phyloP scores from a whole-genome alignment of 1,140 invertebrate species.

The Euschistus heros region DNA sequence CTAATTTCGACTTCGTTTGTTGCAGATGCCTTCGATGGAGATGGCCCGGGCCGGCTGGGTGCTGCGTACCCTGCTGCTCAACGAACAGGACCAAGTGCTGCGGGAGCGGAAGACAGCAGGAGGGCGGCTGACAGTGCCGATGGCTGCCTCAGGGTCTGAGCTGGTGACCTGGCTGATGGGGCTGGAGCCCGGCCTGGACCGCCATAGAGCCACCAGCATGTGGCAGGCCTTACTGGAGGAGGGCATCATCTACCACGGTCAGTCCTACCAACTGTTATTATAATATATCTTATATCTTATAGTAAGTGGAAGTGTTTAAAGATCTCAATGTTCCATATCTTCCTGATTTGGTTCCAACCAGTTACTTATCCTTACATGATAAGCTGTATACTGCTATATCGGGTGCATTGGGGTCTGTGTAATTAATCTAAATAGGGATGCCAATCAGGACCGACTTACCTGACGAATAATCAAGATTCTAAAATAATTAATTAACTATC shows the following conservation, averaged over 20 bases:
- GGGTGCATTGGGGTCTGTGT: too few relatives aligned
- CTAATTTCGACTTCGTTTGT: not conserved
- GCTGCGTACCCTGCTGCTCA: constrained; percentile 53
- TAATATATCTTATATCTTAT: too few relatives aligned
- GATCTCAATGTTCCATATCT: too few relatives aligned
- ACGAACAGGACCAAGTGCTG: constrained; percentile 46
- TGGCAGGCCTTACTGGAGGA: constrained; percentile 79
- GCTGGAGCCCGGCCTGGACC: constrained; percentile 42
- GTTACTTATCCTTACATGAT: too few relatives aligned
- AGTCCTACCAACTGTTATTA: too few relatives aligned
- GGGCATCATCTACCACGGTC: constrained; percentile 66
- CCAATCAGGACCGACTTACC: too few relatives aligned
- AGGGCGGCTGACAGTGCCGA: constrained; percentile 39
- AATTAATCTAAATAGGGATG: too few relatives aligned
- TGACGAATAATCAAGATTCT: too few relatives aligned
- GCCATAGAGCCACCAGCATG: constrained; percentile 65
- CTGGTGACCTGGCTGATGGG: constrained; percentile 68
- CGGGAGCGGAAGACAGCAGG: constrained; percentile 49
- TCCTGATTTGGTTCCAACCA: too few relatives aligned
- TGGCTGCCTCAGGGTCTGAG: constrained; percentile 52
- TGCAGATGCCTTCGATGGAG: constrained; percentile 48
- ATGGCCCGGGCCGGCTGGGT: constrained; percentile 57
- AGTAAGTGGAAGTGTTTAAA: not conserved
- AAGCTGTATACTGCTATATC: too few relatives aligned
- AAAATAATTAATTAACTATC: too few relatives aligned